A percentile compares a stretch with the other conserved stretches of the same genome.
These are phyloP conservation scores for Archegozetes longisetosus DNA, from an alignment of 1,140 invertebrate species.

Conservation along the genomic window DNA sequence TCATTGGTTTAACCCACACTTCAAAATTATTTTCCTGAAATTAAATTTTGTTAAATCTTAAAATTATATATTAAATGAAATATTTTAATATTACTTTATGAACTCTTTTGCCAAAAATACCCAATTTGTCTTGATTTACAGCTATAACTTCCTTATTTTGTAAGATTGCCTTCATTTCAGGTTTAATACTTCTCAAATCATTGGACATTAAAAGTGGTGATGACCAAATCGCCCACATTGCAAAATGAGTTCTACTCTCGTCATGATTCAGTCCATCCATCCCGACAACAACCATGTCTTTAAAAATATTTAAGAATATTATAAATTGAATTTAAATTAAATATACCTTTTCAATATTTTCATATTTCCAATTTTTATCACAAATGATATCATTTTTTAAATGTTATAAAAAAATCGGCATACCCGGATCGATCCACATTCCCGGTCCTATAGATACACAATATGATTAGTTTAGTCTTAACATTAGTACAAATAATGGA, in stretches of 20 bases:
- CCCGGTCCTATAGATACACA: too few relatives aligned
- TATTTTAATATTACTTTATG: conserved; percentile 34
- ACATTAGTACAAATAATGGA: too few relatives aligned
- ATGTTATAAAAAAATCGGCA: too few relatives aligned
- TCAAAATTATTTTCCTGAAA: neutral
- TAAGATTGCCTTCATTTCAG: conserved; percentile 26
- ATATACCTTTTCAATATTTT: too few relatives aligned
- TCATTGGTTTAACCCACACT: too few relatives aligned
- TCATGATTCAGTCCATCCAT: conserved; percentile 91
- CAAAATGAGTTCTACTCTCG: conserved; percentile 91
- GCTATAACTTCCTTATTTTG: conserved; percentile 27
- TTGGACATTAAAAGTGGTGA: conserved; percentile 48
- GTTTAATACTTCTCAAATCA: conserved; percentile 27
- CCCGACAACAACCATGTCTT: conserved; percentile 35
- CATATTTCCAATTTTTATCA: too few relatives aligned
- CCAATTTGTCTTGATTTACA: conserved; percentile 29
- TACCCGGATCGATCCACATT: too few relatives aligned
- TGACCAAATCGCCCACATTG: conserved; percentile 89
- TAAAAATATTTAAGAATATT: neutral
- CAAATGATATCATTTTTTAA: too few relatives aligned
- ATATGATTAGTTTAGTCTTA: too few relatives aligned
- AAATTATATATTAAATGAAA: neutral
- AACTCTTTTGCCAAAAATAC: conserved; percentile 31
- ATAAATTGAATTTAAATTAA: too few relatives aligned
- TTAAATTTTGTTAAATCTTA: neutral